Percentiles rank a stretch among this genome's conserved stretches.
phyloP scores from a whole-genome alignment of 2,113 vertebrate genomes.

The Isurus oxyrinchus region DNA sequence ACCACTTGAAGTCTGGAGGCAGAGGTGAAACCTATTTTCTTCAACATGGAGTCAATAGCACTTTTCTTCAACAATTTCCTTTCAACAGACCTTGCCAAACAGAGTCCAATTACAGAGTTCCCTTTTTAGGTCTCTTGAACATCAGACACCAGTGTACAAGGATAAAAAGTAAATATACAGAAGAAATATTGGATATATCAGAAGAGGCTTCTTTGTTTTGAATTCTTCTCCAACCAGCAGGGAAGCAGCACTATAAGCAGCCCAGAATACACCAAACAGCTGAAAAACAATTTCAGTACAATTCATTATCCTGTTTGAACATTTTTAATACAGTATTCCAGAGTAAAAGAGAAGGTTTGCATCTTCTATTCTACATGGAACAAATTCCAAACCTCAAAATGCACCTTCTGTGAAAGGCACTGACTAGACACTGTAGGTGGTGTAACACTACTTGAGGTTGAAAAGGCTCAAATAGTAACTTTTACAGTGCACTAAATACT shows the following conservation, averaged over 20 bases:
- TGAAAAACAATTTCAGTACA: conserved; percentile 48
- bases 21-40: conserved; percentile 17
- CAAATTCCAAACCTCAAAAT: neutral
- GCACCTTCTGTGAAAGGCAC: neutral
- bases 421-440: neutral
- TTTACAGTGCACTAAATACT: neutral
- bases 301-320: neutral
- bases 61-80: neutral
- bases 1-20: conserved; percentile 1
- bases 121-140: conserved; percentile 45
- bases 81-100: neutral
- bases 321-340: neutral
- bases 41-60: neutral
- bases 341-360: neutral
- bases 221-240: conserved; percentile 96
- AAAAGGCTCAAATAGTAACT: neutral
- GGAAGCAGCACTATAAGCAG: conserved; percentile 95
- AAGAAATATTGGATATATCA: conserved; percentile 98
- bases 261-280: conserved; percentile 97
- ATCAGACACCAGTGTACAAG: conserved; percentile 92
- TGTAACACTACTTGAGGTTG: neutral
- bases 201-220: conserved; percentile 98
- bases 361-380: neutral
- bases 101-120: neutral
- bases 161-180: conserved; percentile 99